phyloP scores from a whole-genome alignment of 2,113 vertebrate species.

The Stomatorhinus ivindoensis region DNA sequence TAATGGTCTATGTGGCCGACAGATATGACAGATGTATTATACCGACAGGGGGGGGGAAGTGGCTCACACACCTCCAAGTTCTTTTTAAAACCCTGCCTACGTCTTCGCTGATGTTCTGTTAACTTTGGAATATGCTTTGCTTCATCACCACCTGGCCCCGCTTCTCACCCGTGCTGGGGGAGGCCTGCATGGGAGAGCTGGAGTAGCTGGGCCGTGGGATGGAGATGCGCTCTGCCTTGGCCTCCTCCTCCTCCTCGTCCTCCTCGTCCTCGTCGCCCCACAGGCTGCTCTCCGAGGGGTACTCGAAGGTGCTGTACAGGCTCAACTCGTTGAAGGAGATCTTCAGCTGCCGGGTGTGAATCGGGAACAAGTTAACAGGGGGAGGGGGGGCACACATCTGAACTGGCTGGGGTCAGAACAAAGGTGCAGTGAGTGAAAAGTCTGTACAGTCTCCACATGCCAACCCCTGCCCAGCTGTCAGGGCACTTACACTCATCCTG shows the following conservation, averaged over 20 bases:
- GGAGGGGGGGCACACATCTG: too few relatives aligned
- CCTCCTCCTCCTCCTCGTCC: slow-evolving; percentile 34
- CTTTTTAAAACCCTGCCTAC: not conserved
- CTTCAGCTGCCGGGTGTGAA: slow-evolving; percentile 66
- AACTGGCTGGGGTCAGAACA: not conserved
- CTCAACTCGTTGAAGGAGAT: slow-evolving; percentile 92
- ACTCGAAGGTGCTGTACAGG: slow-evolving; percentile 87
- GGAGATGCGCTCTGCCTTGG: slow-evolving; percentile 51
- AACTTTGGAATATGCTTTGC: not conserved
- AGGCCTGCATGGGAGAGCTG: slow-evolving; percentile 48
- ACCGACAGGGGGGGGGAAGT: not conserved
- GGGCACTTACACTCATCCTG: not conserved
- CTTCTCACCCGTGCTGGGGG: slow-evolving; percentile 67
- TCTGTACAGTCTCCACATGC: not conserved
- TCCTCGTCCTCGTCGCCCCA: slow-evolving; percentile 69
- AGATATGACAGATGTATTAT: not conserved
- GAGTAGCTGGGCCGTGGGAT: slow-evolving; percentile 65
- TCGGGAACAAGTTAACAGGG: too few relatives aligned
- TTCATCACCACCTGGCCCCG: not conserved
- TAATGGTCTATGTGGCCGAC: not conserved
- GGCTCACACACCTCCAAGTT: not conserved
- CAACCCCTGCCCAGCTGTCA: not conserved
- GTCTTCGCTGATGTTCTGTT: not conserved
- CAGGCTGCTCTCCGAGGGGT: slow-evolving; percentile 79
- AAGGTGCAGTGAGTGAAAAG: not conserved